Percentiles rank a stretch among this genome's conserved stretches.
Evolutionary conservation across 2,888 invertebrate genomes (phyloP).

Genomic region (Lutraria lutraria): DNA sequence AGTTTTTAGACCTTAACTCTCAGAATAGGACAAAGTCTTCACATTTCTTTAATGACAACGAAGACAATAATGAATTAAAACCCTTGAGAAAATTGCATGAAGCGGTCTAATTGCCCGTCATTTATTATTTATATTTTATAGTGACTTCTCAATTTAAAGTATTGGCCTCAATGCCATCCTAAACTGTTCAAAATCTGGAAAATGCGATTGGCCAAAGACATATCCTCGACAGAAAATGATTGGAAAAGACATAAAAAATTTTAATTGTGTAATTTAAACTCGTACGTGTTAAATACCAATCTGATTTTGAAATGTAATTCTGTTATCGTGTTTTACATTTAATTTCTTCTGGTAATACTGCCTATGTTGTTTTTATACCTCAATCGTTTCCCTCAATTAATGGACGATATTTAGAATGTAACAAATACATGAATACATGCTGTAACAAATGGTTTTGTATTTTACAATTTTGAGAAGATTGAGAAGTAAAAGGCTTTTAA

Average conservation of each 20-base stretch:
- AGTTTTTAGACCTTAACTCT: not conserved
- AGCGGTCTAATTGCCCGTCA: not conserved
- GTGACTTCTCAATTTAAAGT: slow-evolving; percentile 2
- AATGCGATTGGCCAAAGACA: not conserved
- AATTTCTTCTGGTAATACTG: no score
- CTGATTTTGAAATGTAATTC: slow-evolving; percentile 15
- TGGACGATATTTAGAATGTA: no score
- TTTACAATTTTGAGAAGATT: no score
- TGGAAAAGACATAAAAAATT: not conserved
- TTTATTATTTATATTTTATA: slow-evolving; percentile 24
- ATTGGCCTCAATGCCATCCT: not conserved
- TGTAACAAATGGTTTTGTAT: no score
- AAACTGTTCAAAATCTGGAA: not conserved
- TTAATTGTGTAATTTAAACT: not conserved
- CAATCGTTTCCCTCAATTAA: no score
- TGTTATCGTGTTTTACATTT: not conserved
- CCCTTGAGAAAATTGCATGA: slow-evolving; percentile 22
- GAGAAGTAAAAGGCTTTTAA: no score
- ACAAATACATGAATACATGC: no score
- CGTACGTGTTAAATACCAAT: not conserved
- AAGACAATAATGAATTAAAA: slow-evolving; percentile 8
- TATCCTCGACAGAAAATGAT: not conserved
- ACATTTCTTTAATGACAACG: slow-evolving; percentile 21
- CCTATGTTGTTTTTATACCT: no score
- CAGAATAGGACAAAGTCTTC: not conserved